A percentile compares a stretch with the other conserved stretches of the same genome.
Evolutionary conservation across 2,113 vertebrate species (phyloP).

Genomic region (Ameiurus melas): DNA sequence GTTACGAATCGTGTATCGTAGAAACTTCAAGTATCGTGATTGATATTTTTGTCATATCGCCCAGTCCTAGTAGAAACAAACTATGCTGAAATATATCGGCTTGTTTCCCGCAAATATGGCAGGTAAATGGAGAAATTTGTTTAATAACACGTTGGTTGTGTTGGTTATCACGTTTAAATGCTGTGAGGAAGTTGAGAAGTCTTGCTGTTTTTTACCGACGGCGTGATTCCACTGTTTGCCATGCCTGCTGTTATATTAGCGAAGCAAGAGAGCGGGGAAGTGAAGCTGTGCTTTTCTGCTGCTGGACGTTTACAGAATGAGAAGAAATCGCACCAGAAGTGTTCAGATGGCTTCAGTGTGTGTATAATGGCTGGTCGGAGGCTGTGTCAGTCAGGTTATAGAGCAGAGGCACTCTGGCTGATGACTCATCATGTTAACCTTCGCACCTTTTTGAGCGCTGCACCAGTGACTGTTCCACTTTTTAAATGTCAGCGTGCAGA

Average conservation of each 20-base stretch:
- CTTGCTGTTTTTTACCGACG: not conserved
- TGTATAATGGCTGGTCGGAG: slow-evolving; percentile 25
- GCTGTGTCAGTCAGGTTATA: slow-evolving; percentile 32
- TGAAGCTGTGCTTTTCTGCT: not conserved
- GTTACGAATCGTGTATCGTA: too few relatives aligned
- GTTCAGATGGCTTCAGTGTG: not conserved
- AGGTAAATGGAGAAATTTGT: not conserved
- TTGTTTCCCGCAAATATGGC: not conserved
- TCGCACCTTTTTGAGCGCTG: slow-evolving; percentile 24
- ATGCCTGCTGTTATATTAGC: not conserved
- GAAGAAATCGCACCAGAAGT: not conserved
- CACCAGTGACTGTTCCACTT: slow-evolving; percentile 25
- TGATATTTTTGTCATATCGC: too few relatives aligned
- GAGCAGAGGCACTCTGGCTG: slow-evolving; percentile 19
- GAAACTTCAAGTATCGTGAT: too few relatives aligned
- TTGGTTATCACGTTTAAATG: not conserved
- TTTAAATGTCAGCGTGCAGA: slow-evolving; percentile 51
- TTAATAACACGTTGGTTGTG: not conserved
- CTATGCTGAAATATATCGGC: not conserved
- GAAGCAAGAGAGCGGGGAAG: not conserved
- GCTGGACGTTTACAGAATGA: not conserved
- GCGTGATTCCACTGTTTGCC: not conserved
- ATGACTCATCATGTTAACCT: slow-evolving; percentile 42
- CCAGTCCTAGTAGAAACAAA: not conserved
- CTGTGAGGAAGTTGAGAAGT: not conserved